These are phyloP conservation scores for Ceratina calcarata DNA, from an alignment of 1,140 invertebrate genomes.

Conservation along the genomic window DNA sequence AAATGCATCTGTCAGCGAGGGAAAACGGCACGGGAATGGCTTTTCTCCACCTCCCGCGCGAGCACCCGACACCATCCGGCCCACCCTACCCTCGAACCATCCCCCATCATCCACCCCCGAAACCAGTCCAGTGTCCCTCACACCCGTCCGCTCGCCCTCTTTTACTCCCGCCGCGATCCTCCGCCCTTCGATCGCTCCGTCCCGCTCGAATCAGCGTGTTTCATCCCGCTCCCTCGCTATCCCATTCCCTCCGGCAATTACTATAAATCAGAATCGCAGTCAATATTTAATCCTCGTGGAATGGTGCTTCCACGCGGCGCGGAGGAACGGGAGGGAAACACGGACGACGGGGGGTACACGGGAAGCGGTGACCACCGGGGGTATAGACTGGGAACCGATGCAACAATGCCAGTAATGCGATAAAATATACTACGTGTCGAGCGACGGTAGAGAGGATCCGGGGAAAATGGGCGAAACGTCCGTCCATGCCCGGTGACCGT, in stretches of 20 bases:
- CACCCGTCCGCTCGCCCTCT: constrained; percentile 56
- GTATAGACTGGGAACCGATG: constrained; percentile 61
- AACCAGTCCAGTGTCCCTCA: constrained; percentile 55
- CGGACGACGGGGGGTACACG: constrained; percentile 38
- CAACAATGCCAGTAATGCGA: constrained; percentile 77
- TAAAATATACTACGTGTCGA: constrained; percentile 74
- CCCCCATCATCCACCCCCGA: constrained; percentile 36
- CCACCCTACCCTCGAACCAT: no score
- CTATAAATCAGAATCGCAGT: constrained; percentile 80
- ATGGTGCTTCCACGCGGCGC: constrained; percentile 69
- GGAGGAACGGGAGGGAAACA: constrained; percentile 7
- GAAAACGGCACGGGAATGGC: constrained; percentile 73
- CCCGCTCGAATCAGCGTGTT: constrained; percentile 41
- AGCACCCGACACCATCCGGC: constrained; percentile 10
- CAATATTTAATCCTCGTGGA: constrained; percentile 79
- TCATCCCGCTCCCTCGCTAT: constrained; percentile 55
- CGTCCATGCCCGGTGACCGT: constrained; percentile 59
- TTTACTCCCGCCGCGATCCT: constrained; percentile 34
- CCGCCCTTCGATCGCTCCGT: constrained; percentile 57
- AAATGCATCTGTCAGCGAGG: constrained; percentile 76
- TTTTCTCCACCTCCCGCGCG: constrained; percentile 61
- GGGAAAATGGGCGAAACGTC: constrained; percentile 62
- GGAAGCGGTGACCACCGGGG: constrained; percentile 53
- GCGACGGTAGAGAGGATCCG: constrained; percentile 30
- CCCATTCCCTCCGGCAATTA: constrained; percentile 74